Evolutionary conservation across 2,888 invertebrate genomes (phyloP), one percentile per base, ranked within the genome.

Genomic region (Chymomyza amoena): DNA sequence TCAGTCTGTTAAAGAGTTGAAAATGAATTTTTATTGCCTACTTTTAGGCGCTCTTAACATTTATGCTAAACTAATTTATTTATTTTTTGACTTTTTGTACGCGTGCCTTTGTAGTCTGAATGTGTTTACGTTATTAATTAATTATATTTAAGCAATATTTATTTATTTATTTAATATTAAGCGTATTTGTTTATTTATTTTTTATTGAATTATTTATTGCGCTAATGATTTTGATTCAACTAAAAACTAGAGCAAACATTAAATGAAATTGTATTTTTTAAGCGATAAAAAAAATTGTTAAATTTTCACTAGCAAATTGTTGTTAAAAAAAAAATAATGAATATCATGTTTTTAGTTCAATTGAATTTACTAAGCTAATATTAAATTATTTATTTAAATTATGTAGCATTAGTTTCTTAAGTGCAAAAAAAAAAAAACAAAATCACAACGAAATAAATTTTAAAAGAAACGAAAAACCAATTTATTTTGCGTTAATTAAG

Each of bases 261-360:
- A 28, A 36, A 39, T 16, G 20, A 61, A 59, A 28, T 59, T 61
- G 15, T 39, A 59, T n/a, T 45, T 45, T 45, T 45, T 45, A 45
- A 45, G 39, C 39, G 4, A 45, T 7, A 45, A 45, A 45, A n/a
- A 52, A 54, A 54, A 51, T 86, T 84, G 83, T 84, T 84, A 86
- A 45, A 70, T 77, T 77, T 86, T 86, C 80, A 20, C 81, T 89
- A 86, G 78, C 86, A 87, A 85, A 87, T 83, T 85, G 87, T 88
- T 88, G 86, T 85, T 86, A 51, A 54, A 25, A 70, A 64, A 65
- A 81, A 75, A 79, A 32, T 32, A 32, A 32, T 32, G 32, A 32
- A 3, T 32, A 32, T 5, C 84, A 79, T 84, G 87, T 88, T 88
- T 89, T 89, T 89, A 89, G 90, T 88, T 89, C 78, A 88, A 89